These are phyloP conservation scores for Mesitornis unicolor DNA, from an alignment of 2,113 vertebrate species.

Conservation along the genomic window DNA sequence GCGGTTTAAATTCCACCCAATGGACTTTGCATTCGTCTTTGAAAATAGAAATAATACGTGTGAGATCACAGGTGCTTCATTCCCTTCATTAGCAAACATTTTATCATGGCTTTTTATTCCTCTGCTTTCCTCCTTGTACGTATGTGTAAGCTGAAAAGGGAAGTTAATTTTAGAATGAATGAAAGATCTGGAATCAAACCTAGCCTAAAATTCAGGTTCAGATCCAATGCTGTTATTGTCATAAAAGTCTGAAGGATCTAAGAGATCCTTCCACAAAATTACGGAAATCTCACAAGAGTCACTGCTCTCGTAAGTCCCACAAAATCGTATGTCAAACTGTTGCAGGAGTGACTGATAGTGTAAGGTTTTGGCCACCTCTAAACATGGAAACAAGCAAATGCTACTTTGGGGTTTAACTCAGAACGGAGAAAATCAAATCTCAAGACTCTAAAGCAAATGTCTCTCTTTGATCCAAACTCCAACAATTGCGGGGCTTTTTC, in stretches of 20 bases:
- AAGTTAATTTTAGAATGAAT: conserved; percentile 41
- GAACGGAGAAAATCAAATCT: conserved; percentile 11
- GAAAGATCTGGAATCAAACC: conserved; percentile 16
- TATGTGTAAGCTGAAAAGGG: not conserved
- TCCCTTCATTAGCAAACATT: conserved; percentile 19
- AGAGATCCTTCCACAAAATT: not conserved
- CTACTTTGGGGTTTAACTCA: not conserved
- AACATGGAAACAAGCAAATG: not conserved
- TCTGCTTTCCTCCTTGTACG: not conserved
- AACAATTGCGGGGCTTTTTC: not conserved
- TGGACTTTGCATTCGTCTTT: conserved; percentile 54
- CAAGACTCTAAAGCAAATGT: not conserved
- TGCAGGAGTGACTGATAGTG: not conserved
- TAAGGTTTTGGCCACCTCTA: not conserved
- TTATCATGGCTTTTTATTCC: not conserved
- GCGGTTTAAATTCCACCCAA: conserved; percentile 64
- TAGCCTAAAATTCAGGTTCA: not conserved
- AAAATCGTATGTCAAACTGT: not conserved
- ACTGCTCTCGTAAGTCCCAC: not conserved
- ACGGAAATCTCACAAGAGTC: not conserved
- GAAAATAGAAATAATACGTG: conserved; percentile 49
- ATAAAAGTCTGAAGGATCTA: not conserved
- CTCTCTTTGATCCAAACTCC: not conserved
- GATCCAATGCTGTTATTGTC: not conserved
- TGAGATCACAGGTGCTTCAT: conserved; percentile 49